Conservation (phyloP, 2,888 invertebrate species). For the Melipona bicolor region DNA sequence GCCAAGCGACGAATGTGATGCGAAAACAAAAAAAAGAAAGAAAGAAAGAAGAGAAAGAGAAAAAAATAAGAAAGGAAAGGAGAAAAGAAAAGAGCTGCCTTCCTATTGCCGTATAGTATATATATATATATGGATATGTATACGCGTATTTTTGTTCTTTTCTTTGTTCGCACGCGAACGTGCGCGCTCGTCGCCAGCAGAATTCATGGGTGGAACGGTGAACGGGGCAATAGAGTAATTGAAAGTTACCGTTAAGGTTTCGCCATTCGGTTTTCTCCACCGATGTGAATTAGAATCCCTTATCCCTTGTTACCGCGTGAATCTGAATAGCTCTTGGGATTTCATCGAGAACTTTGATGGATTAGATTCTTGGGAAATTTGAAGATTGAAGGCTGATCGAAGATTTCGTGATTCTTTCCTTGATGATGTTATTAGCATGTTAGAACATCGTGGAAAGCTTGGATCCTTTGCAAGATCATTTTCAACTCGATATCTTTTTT, state of each 20-base stretch:
- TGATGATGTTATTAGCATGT: neutral
- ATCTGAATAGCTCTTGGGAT: neutral
- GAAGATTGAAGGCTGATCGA: neutral
- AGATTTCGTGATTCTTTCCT: neutral
- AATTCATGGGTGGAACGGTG: constrained; percentile 13
- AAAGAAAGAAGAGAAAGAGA: too few relatives aligned
- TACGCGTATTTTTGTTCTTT: constrained; percentile 2
- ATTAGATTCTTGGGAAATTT: neutral
- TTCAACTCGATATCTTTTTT: neutral
- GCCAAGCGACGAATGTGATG: constrained; percentile 36
- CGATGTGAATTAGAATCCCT: constrained; percentile 9
- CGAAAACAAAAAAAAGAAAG: neutral
- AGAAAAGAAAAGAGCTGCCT: constrained; percentile 4
- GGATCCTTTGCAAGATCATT: neutral
- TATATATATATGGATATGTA: neutral
- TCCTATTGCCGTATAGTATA: neutral
- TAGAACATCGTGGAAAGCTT: neutral
- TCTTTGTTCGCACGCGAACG: neutral
- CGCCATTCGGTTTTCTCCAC: neutral
- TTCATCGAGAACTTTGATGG: neutral
- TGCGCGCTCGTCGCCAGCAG: neutral
- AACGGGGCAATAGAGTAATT: constrained; percentile 51
- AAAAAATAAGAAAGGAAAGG: neutral
- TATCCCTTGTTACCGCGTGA: neutral
- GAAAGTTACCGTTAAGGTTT: constrained; percentile 24